Evolutionary conservation across 2,113 vertebrate species (phyloP).

Genomic region (Engystomops pustulosus): DNA sequence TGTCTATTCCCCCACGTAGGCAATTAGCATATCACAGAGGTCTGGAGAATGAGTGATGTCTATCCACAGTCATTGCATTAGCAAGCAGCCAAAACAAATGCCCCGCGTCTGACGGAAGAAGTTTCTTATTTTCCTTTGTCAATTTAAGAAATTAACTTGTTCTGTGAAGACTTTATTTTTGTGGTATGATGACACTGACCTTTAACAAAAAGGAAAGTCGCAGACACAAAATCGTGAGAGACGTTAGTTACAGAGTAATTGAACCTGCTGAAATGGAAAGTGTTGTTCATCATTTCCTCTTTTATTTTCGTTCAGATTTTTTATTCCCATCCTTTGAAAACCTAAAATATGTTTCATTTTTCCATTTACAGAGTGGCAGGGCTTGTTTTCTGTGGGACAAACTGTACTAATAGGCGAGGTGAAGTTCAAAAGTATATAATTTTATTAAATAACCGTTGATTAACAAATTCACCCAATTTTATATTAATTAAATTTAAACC

Average conservation of each 20-base stretch:
- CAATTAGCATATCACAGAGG: conserved; percentile 25
- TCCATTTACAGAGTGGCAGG: no score
- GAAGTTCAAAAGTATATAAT: no score
- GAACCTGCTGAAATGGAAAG: no score
- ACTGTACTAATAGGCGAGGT: no score
- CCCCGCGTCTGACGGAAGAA: neutral
- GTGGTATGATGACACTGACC: neutral
- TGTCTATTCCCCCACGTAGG: neutral
- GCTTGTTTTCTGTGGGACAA: no score
- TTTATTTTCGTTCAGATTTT: neutral
- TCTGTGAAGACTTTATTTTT: conserved; percentile 4
- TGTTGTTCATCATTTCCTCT: neutral
- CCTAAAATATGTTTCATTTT: no score
- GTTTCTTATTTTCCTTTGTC: conserved; percentile 16
- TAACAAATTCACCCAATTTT: no score
- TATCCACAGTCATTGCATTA: conserved; percentile 6
- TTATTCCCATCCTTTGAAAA: neutral
- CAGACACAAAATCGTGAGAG: neutral
- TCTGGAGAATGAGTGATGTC: conserved; percentile 27
- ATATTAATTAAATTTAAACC: no score
- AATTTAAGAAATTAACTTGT: conserved; percentile 54
- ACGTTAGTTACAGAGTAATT: no score
- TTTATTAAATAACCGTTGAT: no score
- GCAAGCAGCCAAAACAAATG: conserved; percentile 27
- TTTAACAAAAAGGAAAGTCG: conserved; percentile 4